Evolutionary conservation across 2,113 vertebrate species (phyloP).

Genomic region (Elgaria multicarinata): DNA sequence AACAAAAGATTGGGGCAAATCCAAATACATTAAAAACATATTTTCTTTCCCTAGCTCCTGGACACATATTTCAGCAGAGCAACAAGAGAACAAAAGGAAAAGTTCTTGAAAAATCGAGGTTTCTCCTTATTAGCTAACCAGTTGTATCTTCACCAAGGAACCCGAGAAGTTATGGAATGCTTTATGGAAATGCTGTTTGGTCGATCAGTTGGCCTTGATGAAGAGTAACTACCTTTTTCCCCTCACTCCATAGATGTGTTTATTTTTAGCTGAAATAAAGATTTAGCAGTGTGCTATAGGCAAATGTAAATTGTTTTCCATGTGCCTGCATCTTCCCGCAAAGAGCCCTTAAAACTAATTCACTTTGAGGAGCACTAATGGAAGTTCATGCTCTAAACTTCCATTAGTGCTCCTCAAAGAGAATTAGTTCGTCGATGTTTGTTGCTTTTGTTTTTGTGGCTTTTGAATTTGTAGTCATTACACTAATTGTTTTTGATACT

Average conservation of each 20-base stretch:
- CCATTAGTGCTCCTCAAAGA: background rate
- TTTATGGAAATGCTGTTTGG: slow-evolving; percentile 95
- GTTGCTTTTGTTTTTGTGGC: background rate
- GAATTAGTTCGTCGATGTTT: background rate
- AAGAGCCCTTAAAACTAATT: background rate
- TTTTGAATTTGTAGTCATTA: background rate
- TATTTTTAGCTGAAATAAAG: background rate
- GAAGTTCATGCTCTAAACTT: background rate
- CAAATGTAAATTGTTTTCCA: background rate
- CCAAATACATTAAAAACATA: background rate
- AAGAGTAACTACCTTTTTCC: slow-evolving; percentile 85
- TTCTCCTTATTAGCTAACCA: slow-evolving; percentile 98
- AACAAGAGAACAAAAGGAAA: slow-evolving; percentile 95
- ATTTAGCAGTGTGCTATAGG: background rate
- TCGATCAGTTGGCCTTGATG: slow-evolving; percentile 87
- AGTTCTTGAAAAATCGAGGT: slow-evolving; percentile 95
- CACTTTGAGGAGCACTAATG: no score
- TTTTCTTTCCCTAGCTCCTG: slow-evolving; percentile 83
- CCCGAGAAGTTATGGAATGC: slow-evolving; percentile 90
- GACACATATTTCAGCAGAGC: slow-evolving; percentile 95
- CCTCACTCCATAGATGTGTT: accelerated
- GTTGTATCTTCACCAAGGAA: slow-evolving; percentile 93
- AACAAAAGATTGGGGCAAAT: background rate
- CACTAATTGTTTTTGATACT: background rate
- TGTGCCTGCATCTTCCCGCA: background rate